Evolutionary conservation across 1,140 invertebrate species (phyloP), one percentile per base, ranked within the genome.

Genomic region (Papilio dardanus): DNA sequence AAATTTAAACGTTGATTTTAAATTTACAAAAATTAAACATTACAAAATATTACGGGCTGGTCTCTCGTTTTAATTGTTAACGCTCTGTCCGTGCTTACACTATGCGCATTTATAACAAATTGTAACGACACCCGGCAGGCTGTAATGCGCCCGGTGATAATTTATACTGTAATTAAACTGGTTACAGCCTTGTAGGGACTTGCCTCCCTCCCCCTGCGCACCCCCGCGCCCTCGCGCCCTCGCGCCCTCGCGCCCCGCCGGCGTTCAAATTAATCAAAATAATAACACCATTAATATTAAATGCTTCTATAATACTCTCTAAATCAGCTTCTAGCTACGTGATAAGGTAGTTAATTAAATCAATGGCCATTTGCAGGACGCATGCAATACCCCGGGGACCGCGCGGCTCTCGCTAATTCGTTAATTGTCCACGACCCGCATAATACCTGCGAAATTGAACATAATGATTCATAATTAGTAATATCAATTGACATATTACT

Each of bases 161-260:
- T 86, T 86, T 81, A 84, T 80, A 74, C 78, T 50, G 78, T 79
- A 82, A 86, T 84, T 84, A 83, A 81, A 76, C 84, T 76, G 75
- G 79, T 77, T 83, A 78, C 71, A 46, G 74, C 54, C 21, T 24
- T 14, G 54, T 14, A 12, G 54, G 30, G 54, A 62, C 54, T 21
- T 28, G 24, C 54, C 4, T 10, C 24, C 24, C 54, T 14, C 24
- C 5, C 14, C 54, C 12, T 24, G 12, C 46, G 46, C 46, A 3
- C 14, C 3, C 46, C 4, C n/a, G n/a, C n/a, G n/a, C n/a, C n/a
- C n/a, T n/a, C n/a, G n/a, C n/a, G n/a, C n/a, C n/a, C n/a, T n/a
- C n/a, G n/a, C n/a, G n/a, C n/a, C n/a, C 46, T 5, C 21, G 24
- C 54, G 12, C 24, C 24, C 54, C 3, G 24, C 19, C 24, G 5